A percentile compares a stretch with the other conserved stretches of the same genome.
Conservation (phyloP, 2,797 vertebrate genomes). For the Tamandua tetradactyla region DNA sequence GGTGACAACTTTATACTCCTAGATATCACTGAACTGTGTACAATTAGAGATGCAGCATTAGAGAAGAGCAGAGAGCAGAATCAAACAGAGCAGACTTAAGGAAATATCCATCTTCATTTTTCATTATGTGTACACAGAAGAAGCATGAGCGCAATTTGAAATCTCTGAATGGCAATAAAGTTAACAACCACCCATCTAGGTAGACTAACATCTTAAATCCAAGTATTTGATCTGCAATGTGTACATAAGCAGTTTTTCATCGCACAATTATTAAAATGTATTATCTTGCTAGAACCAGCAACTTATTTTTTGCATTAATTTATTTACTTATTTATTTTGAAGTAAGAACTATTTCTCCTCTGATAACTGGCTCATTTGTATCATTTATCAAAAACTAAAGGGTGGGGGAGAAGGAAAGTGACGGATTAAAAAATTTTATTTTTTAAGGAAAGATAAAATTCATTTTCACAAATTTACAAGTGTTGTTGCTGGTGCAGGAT, state of each 20-base stretch:
- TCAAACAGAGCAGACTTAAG: constrained; percentile 88
- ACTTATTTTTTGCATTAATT: constrained; percentile 81
- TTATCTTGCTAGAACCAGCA: constrained; percentile 88
- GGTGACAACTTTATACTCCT: constrained; percentile 87
- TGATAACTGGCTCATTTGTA: constrained; percentile 89
- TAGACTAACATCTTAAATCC: constrained; percentile 88
- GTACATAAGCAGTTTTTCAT: constrained; percentile 87
- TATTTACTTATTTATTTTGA: constrained; percentile 78
- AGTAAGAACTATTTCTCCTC: constrained; percentile 85
- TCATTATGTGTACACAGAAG: constrained; percentile 89
- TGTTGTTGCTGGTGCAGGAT: constrained; percentile 93
- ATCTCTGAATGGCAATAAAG: constrained; percentile 88
- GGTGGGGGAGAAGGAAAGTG: constrained; percentile 86
- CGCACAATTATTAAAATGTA: constrained; percentile 82
- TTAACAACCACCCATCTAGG: constrained; percentile 90
- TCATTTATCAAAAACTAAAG: constrained; percentile 92
- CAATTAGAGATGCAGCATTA: constrained; percentile 86
- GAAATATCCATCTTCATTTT: constrained; percentile 86
- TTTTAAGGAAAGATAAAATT: constrained; percentile 88
- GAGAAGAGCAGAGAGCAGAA: constrained; percentile 88
- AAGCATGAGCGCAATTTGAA: constrained; percentile 88
- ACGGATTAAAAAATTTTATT: constrained; percentile 80
- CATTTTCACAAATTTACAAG: constrained; percentile 89
- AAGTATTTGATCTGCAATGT: constrained; percentile 88
- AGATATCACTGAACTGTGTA: constrained; percentile 88